Evolutionary conservation across 2,113 vertebrate genomes (phyloP).

Genomic region (Aldabrachelys gigantea): DNA sequence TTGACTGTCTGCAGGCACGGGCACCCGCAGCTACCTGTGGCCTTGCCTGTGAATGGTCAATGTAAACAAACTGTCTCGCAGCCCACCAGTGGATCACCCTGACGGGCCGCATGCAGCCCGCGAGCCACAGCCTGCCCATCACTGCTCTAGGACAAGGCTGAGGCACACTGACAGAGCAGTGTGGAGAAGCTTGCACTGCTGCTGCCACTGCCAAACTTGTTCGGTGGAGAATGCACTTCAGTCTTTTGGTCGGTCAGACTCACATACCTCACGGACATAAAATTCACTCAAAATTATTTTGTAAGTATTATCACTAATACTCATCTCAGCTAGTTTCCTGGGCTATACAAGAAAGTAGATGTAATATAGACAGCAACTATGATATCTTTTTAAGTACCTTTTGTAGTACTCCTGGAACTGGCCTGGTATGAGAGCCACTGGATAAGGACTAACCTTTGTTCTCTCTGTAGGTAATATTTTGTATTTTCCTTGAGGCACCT

Average conservation of each 20-base stretch:
- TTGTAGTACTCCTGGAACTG: slow-evolving; percentile 99
- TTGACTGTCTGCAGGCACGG: too few relatives aligned
- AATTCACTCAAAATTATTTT: neutral
- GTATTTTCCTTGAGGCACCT: slow-evolving; percentile 96
- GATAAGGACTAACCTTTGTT: slow-evolving; percentile 94
- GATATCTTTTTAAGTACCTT: slow-evolving; percentile 80
- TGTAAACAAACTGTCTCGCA: too few relatives aligned
- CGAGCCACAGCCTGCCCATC: too few relatives aligned
- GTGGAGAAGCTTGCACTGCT: neutral
- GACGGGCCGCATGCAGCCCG: too few relatives aligned
- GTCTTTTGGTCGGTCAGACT: rapidly evolving
- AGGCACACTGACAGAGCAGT: neutral
- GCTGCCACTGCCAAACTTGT: neutral
- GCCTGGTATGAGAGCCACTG: slow-evolving; percentile 97
- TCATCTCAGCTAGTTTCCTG: neutral
- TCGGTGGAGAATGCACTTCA: neutral
- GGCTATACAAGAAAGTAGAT: neutral
- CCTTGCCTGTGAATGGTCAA: too few relatives aligned
- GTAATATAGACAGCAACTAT: neutral
- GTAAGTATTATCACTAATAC: neutral
- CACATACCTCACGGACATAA: neutral
- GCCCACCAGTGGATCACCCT: too few relatives aligned
- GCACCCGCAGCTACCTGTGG: too few relatives aligned
- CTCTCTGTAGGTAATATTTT: slow-evolving; percentile 91
- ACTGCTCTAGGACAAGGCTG: neutral